These are phyloP conservation scores for Macrotrachela quadricornifera DNA, from an alignment of 1,140 invertebrate genomes.

Conservation along the genomic window DNA sequence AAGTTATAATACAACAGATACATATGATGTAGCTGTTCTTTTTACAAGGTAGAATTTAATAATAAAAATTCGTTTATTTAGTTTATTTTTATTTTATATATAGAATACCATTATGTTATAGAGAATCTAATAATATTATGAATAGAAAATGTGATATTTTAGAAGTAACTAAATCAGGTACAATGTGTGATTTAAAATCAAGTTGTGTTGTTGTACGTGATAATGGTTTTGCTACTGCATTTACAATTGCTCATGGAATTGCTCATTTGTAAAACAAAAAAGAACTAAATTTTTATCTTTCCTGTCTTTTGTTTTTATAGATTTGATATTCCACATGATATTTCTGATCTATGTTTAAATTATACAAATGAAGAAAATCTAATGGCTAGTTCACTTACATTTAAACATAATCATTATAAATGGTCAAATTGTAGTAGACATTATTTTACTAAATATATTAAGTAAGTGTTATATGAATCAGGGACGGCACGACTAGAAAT, in stretches of 20 bases:
- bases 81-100: background rate
- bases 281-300: background rate
- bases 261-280: conserved; percentile 2
- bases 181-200: background rate
- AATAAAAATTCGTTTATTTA: background rate
- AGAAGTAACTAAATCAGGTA: background rate
- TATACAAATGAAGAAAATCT: background rate
- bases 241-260: conserved; percentile 9
- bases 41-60: background rate
- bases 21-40: conserved; percentile 1
- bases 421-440: conserved; percentile 7
- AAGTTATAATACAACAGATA: background rate
- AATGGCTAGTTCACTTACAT: background rate
- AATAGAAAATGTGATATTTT: conserved; percentile 2
- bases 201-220: conserved; percentile 8
- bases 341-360: conserved; percentile 1
- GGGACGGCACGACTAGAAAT: too few relatives aligned
- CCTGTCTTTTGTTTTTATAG: background rate
- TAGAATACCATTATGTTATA: background rate
- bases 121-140: background rate
- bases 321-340: background rate
- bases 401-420: background rate
- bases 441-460: too few relatives aligned
- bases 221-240: background rate
- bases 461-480: too few relatives aligned